A percentile compares a stretch with the other conserved stretches of the same genome.
Evolutionary conservation across 2,113 vertebrate genomes (phyloP).

Genomic region (Garra rufa): DNA sequence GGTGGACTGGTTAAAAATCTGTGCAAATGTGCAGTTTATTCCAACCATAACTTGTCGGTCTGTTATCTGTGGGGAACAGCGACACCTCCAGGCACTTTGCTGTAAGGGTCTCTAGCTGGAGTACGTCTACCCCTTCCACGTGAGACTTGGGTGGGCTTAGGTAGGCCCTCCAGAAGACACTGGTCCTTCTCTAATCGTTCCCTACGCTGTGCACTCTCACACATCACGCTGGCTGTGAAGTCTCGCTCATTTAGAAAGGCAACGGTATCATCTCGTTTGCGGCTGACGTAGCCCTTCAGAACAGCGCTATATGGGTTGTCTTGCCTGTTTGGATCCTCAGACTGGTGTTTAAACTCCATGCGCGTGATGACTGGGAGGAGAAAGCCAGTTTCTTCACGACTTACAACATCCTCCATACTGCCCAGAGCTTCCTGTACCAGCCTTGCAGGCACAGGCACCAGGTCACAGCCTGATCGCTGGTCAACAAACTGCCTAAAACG

Average conservation of each 20-base stretch:
- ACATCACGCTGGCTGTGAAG: constrained; percentile 73
- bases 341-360: constrained; percentile 77
- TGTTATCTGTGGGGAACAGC: constrained; percentile 58
- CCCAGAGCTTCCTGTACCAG: constrained; percentile 70
- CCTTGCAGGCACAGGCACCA: constrained; percentile 70
- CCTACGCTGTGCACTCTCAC: constrained; percentile 65
- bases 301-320: constrained; percentile 74
- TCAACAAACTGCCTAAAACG: constrained; percentile 70
- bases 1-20: neutral
- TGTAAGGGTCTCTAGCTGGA: constrained; percentile 67
- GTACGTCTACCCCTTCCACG: constrained; percentile 64
- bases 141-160: constrained; percentile 31
- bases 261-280: constrained; percentile 73
- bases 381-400: constrained; percentile 62
- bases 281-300: constrained; percentile 75
- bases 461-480: constrained; percentile 70
- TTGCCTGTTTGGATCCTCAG: constrained; percentile 63
- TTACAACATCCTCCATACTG: constrained; percentile 41
- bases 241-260: constrained; percentile 75
- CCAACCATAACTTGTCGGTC: too few relatives aligned
- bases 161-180: constrained; percentile 70
- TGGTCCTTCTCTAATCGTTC: constrained; percentile 69
- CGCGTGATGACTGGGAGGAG: constrained; percentile 75
- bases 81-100: constrained; percentile 63
- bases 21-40: neutral